Conservation (phyloP, 1,140 invertebrate species). For the Neuroterus valhalla region DNA sequence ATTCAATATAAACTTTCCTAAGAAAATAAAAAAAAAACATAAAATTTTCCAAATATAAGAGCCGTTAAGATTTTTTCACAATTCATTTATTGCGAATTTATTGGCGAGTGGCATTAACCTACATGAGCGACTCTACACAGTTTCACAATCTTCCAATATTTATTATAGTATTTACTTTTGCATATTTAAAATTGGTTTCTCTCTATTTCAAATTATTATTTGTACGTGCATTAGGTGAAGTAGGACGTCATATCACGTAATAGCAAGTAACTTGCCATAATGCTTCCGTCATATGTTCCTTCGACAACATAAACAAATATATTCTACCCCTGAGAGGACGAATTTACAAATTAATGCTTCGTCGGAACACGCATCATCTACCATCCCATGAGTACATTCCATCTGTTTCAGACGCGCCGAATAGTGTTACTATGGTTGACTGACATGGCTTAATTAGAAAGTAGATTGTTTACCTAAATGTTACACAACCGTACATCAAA, state of each 20-base stretch:
- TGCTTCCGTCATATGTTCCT: constrained; percentile 19
- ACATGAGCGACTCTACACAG: too few relatives aligned
- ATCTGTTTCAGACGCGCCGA: constrained; percentile 25
- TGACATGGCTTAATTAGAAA: constrained; percentile 30
- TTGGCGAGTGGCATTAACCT: too few relatives aligned
- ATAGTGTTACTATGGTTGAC: constrained; percentile 30
- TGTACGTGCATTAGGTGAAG: constrained; percentile 11
- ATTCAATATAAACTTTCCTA: too few relatives aligned
- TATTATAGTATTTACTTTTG: too few relatives aligned
- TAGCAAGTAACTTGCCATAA: constrained; percentile 31
- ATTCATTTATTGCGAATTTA: too few relatives aligned
- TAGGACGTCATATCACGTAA: constrained; percentile 13
- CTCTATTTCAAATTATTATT: background rate
- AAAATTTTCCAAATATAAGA: too few relatives aligned
- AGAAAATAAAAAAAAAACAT: too few relatives aligned
- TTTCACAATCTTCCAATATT: too few relatives aligned
- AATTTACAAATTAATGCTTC: constrained; percentile 28
- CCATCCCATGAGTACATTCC: constrained; percentile 26
- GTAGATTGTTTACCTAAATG: constrained; percentile 29
- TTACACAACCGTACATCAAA: constrained; percentile 23
- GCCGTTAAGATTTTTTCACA: too few relatives aligned
- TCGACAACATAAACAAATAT: constrained; percentile 17
- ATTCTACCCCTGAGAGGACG: constrained; percentile 23
- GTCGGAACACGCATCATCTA: constrained; percentile 27
- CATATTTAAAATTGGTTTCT: background rate